phyloP scores from a whole-genome alignment of 1,140 invertebrate species.

The Diplogasteroides magnus region DNA sequence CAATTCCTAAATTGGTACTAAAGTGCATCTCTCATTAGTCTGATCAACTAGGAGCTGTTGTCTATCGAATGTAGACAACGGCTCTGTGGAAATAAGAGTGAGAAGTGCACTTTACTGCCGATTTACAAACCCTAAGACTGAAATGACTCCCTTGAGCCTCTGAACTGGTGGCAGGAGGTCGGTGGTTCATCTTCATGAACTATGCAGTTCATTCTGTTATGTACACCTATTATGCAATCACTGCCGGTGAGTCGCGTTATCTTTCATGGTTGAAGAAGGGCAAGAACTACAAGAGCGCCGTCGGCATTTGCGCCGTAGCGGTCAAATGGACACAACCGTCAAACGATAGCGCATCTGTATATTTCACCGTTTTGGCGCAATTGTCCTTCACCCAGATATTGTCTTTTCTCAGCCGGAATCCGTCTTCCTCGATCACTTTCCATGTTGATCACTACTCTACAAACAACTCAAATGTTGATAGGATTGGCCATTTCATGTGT shows the following conservation, averaged over 20 bases:
- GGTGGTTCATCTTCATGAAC: conserved; percentile 97
- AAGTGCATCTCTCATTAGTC: too few relatives aligned
- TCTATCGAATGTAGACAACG: background rate
- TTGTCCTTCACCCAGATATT: background rate
- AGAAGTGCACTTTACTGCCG: too few relatives aligned
- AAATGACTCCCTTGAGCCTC: conserved; percentile 24
- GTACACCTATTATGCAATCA: conserved; percentile 90
- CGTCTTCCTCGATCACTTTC: conserved; percentile 73
- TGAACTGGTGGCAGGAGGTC: conserved; percentile 63
- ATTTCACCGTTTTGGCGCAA: too few relatives aligned
- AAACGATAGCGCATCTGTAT: too few relatives aligned
- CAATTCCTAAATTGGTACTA: too few relatives aligned
- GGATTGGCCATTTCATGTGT: conserved; percentile 82
- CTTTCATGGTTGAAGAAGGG: too few relatives aligned
- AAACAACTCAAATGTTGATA: conserved; percentile 89
- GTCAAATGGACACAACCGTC: too few relatives aligned
- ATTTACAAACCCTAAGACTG: conserved; percentile 1
- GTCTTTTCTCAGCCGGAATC: conserved; percentile 64
- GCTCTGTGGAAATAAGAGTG: background rate
- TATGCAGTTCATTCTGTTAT: conserved; percentile 92
- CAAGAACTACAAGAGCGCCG: too few relatives aligned
- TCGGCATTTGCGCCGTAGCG: too few relatives aligned
- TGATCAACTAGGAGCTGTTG: too few relatives aligned
- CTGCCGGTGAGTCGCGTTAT: conserved; percentile 61
- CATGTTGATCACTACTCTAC: conserved; percentile 77